Evolutionary conservation across 2,797 vertebrate genomes (phyloP).

Genomic region (Parauchenoglanis punctatus): DNA sequence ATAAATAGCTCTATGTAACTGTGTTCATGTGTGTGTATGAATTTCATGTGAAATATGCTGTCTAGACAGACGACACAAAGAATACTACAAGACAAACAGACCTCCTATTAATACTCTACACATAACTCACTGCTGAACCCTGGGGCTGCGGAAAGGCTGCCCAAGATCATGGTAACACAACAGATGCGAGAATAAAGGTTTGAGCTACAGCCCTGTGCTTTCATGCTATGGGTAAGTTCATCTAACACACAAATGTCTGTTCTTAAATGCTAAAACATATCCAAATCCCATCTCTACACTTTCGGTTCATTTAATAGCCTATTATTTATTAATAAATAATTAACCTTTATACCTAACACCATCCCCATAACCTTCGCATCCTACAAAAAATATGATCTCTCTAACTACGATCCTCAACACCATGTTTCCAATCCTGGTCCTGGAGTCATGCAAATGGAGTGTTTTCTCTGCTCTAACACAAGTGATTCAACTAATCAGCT

Average conservation of each 20-base stretch:
- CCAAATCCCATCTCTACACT: too few species aligned
- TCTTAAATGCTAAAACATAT: not conserved
- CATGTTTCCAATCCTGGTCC: not conserved
- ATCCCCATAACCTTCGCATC: too few species aligned
- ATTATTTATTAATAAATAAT: too few species aligned
- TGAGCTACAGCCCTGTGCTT: not conserved
- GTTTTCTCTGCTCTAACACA: not conserved
- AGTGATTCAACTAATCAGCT: not conserved
- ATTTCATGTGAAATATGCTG: not conserved
- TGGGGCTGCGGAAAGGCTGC: not conserved
- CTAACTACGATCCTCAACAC: not conserved
- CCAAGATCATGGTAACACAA: not conserved
- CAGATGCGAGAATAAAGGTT: not conserved
- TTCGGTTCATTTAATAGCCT: too few species aligned
- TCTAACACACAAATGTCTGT: not conserved
- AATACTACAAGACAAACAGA: not conserved
- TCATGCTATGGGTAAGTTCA: not conserved
- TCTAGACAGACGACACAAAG: conserved; percentile 1
- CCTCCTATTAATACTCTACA: conserved; percentile 3
- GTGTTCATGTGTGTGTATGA: not conserved
- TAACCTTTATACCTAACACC: too few species aligned
- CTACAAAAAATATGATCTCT: not conserved
- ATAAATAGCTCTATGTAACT: not conserved
- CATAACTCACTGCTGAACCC: not conserved
- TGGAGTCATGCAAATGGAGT: not conserved